Percentiles rank a stretch among this genome's conserved stretches.
Evolutionary conservation across 1,140 invertebrate species (phyloP).

Genomic region (Diploscapter pachys): DNA sequence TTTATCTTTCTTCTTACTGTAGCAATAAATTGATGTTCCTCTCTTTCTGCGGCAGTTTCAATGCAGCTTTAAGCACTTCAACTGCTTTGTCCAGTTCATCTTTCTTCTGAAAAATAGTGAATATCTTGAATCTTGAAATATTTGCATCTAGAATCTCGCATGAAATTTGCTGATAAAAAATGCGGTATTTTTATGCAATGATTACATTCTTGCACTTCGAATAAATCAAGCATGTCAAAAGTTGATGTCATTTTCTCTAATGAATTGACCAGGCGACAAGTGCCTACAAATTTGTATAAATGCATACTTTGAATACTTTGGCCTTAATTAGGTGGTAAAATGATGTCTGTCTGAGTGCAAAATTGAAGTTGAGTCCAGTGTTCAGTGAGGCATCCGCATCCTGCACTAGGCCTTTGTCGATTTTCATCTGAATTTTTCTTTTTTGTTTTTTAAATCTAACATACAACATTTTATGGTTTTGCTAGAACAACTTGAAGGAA

Average conservation of each 20-base stretch:
- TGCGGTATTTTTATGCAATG: too few relatives aligned
- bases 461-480: too few relatives aligned
- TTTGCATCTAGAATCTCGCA: not conserved
- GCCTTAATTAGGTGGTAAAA: slow-evolving; percentile 28
- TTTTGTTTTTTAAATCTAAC: too few relatives aligned
- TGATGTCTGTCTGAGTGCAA: slow-evolving; percentile 13
- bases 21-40: slow-evolving; percentile 52
- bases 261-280: too few relatives aligned
- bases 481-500: too few relatives aligned
- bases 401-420: slow-evolving; percentile 12
- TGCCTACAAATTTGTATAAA: not conserved
- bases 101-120: slow-evolving; percentile 69
- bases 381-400: slow-evolving; percentile 50
- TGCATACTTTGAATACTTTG: slow-evolving; percentile 12
- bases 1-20: not conserved
- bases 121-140: slow-evolving; percentile 18
- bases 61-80: slow-evolving; percentile 80
- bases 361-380: slow-evolving; percentile 48
- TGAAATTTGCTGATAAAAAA: too few relatives aligned
- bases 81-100: slow-evolving; percentile 74
- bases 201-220: too few relatives aligned
- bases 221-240: too few relatives aligned
- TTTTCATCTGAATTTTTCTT: slow-evolving; percentile 62
- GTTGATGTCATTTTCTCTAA: too few relatives aligned
- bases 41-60: slow-evolving; percentile 70